phyloP scores from a whole-genome alignment of 2,113 vertebrate genomes.

The Merops nubicus region DNA sequence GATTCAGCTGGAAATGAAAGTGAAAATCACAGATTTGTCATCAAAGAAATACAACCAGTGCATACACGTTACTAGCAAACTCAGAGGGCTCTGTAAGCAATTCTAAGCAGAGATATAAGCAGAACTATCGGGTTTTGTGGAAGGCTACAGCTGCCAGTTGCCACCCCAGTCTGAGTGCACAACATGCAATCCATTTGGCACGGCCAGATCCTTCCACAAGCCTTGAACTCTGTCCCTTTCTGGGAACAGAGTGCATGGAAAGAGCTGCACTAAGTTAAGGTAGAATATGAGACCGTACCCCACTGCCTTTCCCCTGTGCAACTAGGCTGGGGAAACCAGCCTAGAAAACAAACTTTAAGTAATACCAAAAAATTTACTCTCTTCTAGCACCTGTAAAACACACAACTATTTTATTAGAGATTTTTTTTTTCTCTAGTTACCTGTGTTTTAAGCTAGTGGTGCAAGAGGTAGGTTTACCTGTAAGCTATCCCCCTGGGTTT shows the following conservation, averaged over 20 bases:
- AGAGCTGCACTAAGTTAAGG: background rate
- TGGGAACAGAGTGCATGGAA: background rate
- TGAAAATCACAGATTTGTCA: background rate
- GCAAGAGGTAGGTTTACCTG: background rate
- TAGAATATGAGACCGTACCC: background rate
- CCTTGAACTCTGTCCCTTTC: background rate
- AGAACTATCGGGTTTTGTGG: background rate
- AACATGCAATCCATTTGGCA: background rate
- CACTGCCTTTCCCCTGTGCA: background rate
- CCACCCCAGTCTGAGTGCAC: background rate
- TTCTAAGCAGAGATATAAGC: background rate
- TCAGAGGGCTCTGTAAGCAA: background rate
- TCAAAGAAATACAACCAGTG: background rate
- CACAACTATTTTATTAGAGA: background rate
- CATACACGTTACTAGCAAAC: background rate
- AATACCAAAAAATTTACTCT: background rate
- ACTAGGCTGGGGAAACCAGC: background rate
- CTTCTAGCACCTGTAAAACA: background rate
- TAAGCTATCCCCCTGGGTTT: background rate
- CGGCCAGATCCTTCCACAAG: background rate
- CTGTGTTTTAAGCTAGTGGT: background rate
- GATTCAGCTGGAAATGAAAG: conserved; percentile 85
- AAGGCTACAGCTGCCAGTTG: background rate
- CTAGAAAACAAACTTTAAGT: background rate
- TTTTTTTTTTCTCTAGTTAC: background rate